phyloP scores from a whole-genome alignment of 2,888 invertebrate species.

The Aquatica leii region DNA sequence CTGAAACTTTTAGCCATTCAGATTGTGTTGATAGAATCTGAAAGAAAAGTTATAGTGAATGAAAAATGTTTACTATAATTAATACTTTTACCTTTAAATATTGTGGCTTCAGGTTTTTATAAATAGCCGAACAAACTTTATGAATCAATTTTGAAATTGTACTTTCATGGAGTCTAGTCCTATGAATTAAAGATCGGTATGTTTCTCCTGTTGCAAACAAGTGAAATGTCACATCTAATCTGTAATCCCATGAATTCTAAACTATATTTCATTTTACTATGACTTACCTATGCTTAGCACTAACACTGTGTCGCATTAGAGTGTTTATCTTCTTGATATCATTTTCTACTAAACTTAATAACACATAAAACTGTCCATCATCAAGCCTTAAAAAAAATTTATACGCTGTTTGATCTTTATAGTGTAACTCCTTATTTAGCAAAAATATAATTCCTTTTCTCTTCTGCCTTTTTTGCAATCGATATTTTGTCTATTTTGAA shows the following conservation, averaged over 20 bases:
- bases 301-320: too few species aligned
- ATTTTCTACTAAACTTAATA: too few species aligned
- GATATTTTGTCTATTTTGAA: not conserved
- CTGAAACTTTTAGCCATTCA: too few species aligned
- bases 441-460: not conserved
- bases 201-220: not conserved
- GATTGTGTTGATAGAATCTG: too few species aligned
- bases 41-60: not conserved
- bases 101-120: not conserved
- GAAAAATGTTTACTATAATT: not conserved
- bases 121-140: not conserved
- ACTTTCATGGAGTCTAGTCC: not conserved
- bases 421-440: not conserved
- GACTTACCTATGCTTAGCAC: too few species aligned
- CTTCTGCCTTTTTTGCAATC: not conserved
- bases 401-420: too few species aligned
- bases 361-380: too few species aligned
- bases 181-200: not conserved
- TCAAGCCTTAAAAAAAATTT: too few species aligned
- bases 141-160: not conserved
- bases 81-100: not conserved
- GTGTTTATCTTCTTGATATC: too few species aligned
- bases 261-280: not conserved
- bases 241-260: not conserved
- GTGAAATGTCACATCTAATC: not conserved